Evolutionary conservation across 2,888 invertebrate species (phyloP).

Genomic region (Eupelmus urozonus): DNA sequence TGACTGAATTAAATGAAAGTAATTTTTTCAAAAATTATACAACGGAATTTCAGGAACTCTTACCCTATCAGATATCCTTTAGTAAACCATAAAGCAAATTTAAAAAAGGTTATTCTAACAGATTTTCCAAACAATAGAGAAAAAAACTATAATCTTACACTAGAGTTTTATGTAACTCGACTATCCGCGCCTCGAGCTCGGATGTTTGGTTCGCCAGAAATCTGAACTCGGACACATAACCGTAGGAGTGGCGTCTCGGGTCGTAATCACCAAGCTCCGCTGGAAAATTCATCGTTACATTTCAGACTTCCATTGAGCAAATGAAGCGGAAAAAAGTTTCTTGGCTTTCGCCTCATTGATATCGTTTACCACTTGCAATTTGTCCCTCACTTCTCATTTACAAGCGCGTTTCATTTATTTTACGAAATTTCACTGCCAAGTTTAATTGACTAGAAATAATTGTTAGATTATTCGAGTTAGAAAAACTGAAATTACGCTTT

Average conservation of each 20-base stretch:
- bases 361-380: too few relatives aligned
- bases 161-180: constrained; percentile 92
- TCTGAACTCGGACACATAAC: constrained; percentile 96
- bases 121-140: not conserved
- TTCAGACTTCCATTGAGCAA: constrained; percentile 13
- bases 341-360: not conserved
- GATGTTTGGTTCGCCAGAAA: constrained; percentile 94
- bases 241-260: constrained; percentile 89
- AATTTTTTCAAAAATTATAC: too few relatives aligned
- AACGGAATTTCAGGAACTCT: too few relatives aligned
- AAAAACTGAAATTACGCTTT: too few relatives aligned
- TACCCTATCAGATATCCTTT: not conserved
- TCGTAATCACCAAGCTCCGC: constrained; percentile 98
- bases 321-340: constrained; percentile 15
- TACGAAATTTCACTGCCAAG: too few relatives aligned
- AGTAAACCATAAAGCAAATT: not conserved
- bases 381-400: too few relatives aligned
- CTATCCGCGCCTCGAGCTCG: constrained; percentile 91
- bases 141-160: constrained; percentile 81
- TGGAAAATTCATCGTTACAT: constrained; percentile 76
- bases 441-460: too few relatives aligned
- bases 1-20: too few relatives aligned
- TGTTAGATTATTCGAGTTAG: too few relatives aligned
- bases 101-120: not conserved
- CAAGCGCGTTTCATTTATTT: too few relatives aligned